Percentiles rank a stretch among this genome's conserved stretches.
These are phyloP conservation scores for Heliconius melpomene DNA, from an alignment of 1,140 invertebrate species.

Conservation along the genomic window DNA sequence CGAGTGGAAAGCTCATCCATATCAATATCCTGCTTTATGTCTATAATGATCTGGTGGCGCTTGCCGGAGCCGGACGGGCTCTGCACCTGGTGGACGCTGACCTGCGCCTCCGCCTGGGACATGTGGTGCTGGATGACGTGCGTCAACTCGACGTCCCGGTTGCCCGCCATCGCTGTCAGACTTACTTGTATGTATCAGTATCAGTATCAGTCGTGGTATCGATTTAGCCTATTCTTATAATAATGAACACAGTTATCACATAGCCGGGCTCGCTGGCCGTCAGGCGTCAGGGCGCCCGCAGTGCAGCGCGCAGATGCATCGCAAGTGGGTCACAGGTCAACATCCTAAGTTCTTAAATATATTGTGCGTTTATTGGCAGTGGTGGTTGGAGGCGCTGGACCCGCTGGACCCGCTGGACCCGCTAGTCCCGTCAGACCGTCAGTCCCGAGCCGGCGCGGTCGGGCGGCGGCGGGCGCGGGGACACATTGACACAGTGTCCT, in stretches of 20 bases:
- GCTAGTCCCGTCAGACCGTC: neutral
- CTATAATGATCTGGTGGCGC: constrained; percentile 79
- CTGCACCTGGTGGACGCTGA: constrained; percentile 76
- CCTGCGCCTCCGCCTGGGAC: constrained; percentile 68
- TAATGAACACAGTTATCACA: constrained; percentile 76
- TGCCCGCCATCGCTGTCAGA: constrained; percentile 68
- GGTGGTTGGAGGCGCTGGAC: constrained; percentile 48
- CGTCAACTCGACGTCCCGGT: constrained; percentile 65
- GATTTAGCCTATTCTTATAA: constrained; percentile 55
- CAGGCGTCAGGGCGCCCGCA: constrained; percentile 46
- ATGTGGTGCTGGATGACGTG: constrained; percentile 75
- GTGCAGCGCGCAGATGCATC: constrained; percentile 66
- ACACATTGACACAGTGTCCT: constrained; percentile 65
- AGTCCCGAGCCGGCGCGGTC: neutral
- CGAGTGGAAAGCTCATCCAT: constrained; percentile 78
- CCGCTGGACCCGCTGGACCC: too few relatives aligned
- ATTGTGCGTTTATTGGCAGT: constrained; percentile 70
- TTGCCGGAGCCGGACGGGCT: constrained; percentile 71
- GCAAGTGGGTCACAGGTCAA: constrained; percentile 72
- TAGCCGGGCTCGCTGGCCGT: constrained; percentile 40
- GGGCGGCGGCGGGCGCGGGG: constrained; percentile 4
- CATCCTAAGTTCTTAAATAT: constrained; percentile 53
- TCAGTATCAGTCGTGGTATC: constrained; percentile 65
- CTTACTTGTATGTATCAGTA: constrained; percentile 47
- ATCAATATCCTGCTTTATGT: constrained; percentile 80